Base-by-base conservation (phyloP, 2,797 vertebrate genomes). In the Calcarius lapponicus region DNA sequence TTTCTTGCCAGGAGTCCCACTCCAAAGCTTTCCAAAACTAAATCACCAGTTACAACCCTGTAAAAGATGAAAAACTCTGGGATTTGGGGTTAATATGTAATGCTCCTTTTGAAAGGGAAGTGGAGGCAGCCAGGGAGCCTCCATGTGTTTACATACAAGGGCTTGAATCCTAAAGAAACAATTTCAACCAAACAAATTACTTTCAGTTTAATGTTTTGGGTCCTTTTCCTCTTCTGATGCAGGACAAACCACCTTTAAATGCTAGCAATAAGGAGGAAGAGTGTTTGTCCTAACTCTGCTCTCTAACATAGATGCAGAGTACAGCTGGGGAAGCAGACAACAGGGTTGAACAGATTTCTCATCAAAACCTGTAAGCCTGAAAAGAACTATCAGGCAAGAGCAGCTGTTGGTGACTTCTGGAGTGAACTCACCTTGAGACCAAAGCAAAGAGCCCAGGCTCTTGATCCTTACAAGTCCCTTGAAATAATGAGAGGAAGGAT, bases 401-500 rank as follows among this genome's bases (percentile, higher is more conserved):
- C 60, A 86, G 43, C 48, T 66, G 9, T 9, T 11, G 2, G 54
- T 64, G 42, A 86, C 48, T 84, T 79, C 50, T 57, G 65, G 38
- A 88, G 83, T 40, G 19, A 84, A 60, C 61, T 92, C 60, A 50
- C 11, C 74, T 65, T 64, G 53, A 95, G 34, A 88, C 90, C 48
- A 94, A 93, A 91, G 38, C 54, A 94, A 90, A 92, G 90, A 72
- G 17, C 34, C 47, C 45, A 90, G 61, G 28, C 38, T 84, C 88
- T 87, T 75, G 43, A 81, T 75, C 62, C 36, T 66, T 70, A 66
- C 32, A 70, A 79, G 26, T 40, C 40, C 43, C 51, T 62, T 81
- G 17, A 90, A 90, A 88, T 93, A 92, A 90, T 7, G 14, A 95
- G 45, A 91, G 43, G 56, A 95, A 91, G 73, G 82, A 90, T 92